Evolutionary conservation across 2,888 invertebrate species (phyloP).

Genomic region (Sussaba pulchella): DNA sequence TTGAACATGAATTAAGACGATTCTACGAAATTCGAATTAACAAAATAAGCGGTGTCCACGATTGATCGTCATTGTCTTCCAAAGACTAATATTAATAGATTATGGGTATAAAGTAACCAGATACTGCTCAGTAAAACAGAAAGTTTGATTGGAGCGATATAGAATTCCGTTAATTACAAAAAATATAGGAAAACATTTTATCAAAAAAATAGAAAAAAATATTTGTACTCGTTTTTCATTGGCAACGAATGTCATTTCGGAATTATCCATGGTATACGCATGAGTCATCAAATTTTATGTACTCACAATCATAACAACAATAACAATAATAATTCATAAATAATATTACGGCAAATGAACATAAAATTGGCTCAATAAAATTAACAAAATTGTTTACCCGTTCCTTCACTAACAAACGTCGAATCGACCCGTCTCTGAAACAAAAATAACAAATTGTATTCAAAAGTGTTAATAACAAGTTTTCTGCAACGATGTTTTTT

Average conservation of each 20-base stretch:
- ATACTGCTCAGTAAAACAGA: too few relatives aligned
- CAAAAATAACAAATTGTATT: conserved; percentile 3
- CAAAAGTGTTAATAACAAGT: neutral
- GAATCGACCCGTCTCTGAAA: neutral
- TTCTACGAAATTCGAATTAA: neutral
- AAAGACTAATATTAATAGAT: neutral
- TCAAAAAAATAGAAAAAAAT: neutral
- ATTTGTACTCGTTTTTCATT: neutral
- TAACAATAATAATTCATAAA: conserved; percentile 13
- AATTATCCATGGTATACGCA: neutral
- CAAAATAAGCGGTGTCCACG: neutral
- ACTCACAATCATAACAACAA: conserved; percentile 20
- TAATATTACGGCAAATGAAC: conserved; percentile 1
- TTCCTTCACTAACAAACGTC: conserved; percentile 8
- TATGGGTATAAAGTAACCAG: neutral
- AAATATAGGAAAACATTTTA: too few relatives aligned
- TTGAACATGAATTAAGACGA: neutral
- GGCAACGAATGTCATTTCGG: neutral
- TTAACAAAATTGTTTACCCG: conserved; percentile 8
- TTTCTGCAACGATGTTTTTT: neutral
- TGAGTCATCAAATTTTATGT: conserved; percentile 23
- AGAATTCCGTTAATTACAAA: neutral
- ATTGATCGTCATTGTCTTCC: neutral
- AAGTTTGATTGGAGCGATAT: neutral
- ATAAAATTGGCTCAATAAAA: conserved; percentile 7